These are phyloP conservation scores for Salticus scenicus DNA, from an alignment of 2,888 invertebrate species.

Conservation along the genomic window DNA sequence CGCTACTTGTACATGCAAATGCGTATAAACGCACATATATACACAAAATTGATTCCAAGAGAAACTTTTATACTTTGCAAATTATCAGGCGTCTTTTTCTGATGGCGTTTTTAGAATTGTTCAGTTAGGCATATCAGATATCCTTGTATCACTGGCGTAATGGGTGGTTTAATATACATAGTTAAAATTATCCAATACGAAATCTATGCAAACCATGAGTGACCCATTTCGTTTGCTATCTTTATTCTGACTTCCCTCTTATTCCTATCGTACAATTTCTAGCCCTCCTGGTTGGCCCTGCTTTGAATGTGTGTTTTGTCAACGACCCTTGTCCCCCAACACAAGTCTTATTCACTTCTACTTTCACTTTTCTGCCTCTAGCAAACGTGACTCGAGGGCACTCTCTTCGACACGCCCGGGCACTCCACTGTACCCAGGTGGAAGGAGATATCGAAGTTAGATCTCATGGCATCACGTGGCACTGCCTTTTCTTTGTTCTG, in stretches of 20 bases:
- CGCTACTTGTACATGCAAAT: too few relatives aligned
- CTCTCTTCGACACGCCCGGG: conserved; percentile 17
- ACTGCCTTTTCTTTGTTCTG: neutral
- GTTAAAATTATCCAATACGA: too few relatives aligned
- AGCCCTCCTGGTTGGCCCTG: neutral
- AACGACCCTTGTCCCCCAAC: neutral
- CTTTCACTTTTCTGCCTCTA: neutral
- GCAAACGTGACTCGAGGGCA: conserved; percentile 10
- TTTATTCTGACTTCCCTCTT: neutral
- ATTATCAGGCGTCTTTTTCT: too few relatives aligned
- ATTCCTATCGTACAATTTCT: neutral
- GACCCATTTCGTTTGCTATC: neutral
- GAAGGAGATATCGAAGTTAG: neutral
- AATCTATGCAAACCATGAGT: too few relatives aligned
- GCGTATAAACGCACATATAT: too few relatives aligned
- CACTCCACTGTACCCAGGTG: neutral
- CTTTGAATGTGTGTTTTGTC: neutral
- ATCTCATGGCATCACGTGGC: neutral
- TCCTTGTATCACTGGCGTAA: too few relatives aligned
- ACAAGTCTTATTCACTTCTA: conserved; percentile 12
- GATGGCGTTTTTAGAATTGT: too few relatives aligned
- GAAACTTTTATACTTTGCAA: too few relatives aligned
- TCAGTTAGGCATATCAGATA: too few relatives aligned
- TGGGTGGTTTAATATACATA: too few relatives aligned
- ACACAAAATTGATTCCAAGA: too few relatives aligned